Percentiles rank a stretch among this genome's conserved stretches.
Conservation (phyloP, 2,113 vertebrate genomes). For the Maccullochella peelii region DNA sequence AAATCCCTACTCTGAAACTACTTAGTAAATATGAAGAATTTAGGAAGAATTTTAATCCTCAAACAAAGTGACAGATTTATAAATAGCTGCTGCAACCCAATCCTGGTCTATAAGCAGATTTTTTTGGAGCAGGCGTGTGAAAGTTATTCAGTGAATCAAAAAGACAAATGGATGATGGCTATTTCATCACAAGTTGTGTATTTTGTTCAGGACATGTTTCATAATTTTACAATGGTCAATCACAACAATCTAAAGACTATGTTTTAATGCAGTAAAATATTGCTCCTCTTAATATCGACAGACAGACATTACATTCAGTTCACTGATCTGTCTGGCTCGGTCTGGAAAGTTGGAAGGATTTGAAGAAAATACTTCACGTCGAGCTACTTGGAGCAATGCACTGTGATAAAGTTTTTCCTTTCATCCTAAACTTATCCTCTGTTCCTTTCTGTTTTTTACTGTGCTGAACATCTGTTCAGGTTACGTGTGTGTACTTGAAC, state of each 20-base stretch:
- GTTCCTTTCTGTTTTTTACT: constrained; percentile 20
- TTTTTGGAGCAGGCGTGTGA: background rate
- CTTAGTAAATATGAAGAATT: background rate
- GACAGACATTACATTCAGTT: background rate
- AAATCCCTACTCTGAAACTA: background rate
- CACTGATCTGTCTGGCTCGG: background rate
- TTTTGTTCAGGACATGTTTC: background rate
- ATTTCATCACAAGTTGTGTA: background rate
- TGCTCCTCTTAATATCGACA: background rate
- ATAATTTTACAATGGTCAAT: background rate
- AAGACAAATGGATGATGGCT: background rate
- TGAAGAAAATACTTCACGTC: constrained; percentile 14
- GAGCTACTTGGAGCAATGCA: constrained; percentile 1
- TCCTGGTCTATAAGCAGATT: background rate
- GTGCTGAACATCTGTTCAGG: constrained; percentile 51
- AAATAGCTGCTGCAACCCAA: background rate
- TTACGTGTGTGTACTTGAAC: constrained; percentile 41
- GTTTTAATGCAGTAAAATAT: background rate
- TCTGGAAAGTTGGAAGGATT: constrained; percentile 23
- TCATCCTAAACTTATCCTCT: constrained; percentile 44
- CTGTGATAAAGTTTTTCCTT: constrained; percentile 34
- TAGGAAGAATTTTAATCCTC: background rate
- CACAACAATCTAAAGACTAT: background rate
- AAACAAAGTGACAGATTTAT: background rate
- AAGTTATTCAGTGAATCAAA: background rate